Base-by-base conservation (phyloP, 2,888 invertebrate genomes). In the Oxyteleia sp. region DNA sequence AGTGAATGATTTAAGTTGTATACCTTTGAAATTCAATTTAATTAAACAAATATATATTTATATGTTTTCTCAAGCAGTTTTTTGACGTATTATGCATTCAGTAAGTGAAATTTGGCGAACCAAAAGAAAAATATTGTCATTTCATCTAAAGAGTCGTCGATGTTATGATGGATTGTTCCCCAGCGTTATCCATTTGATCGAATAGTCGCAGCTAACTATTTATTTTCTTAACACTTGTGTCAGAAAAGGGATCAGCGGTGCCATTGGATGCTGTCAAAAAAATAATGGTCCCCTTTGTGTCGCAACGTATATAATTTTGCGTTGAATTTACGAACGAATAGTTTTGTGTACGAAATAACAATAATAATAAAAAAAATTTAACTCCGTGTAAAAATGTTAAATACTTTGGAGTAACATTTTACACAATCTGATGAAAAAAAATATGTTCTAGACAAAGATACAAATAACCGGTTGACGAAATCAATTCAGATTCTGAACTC, bases 61-160 rank as follows among this genome's bases (percentile, higher is more conserved):
- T 41, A 41, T 41, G 41, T 41, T 41, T 41, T 41, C 1, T n/a
- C 0, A 13, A 4, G 41, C 13, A 41, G 13, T 41, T 45, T 45
- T 51, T 23, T 49, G 10, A 0, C 11, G 47, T 35, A 35, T 26
- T 64, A 64, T n/a, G 29, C 11, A 1, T 38, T 32, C 7, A 4
- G 29, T 49, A 43, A 59, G 69, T 45, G 66, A 74, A 84, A 85
- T 85, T 87, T 76, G 81, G 81, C 75, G 85, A 82, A 85, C 75
- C 51, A 64, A 29, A 80, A 64, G 80, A 66, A 88, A 90, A 92
- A 92, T 92, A 91, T 92, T 92, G 88, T 90, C 84, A 71, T 91
- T 91, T 85, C 88, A 90, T 91, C 84, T 35, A 57, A 78, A 66
- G 69, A 81, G 80, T 82, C 75, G 38, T 66, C 66, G 69, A 69